phyloP scores from a whole-genome alignment of 2,797 vertebrate species.

The Sarcoramphus papa region DNA sequence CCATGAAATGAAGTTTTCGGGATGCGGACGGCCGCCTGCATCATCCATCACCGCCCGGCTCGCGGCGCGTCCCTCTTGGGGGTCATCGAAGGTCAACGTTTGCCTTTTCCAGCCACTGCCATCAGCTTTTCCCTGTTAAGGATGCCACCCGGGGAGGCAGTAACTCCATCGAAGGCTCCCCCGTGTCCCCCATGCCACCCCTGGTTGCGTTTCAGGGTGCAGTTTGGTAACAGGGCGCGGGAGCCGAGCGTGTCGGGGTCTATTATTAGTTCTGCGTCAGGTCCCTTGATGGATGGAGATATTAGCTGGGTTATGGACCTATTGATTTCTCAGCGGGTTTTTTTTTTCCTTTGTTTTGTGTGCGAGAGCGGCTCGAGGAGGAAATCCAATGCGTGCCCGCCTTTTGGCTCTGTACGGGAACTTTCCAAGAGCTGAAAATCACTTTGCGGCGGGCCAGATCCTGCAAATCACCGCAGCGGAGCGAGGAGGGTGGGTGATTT shows the following conservation, averaged over 20 bases:
- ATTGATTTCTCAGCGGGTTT: neutral
- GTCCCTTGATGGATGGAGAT: neutral
- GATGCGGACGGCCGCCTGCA: neutral
- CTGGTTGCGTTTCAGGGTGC: neutral
- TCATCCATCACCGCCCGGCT: slow-evolving; percentile 19
- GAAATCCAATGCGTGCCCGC: neutral
- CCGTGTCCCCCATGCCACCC: neutral
- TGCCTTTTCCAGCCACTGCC: neutral
- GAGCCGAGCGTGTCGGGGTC: neutral
- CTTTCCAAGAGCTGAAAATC: slow-evolving; percentile 3
- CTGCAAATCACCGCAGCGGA: neutral
- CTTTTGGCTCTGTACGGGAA: neutral
- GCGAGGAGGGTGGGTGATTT: neutral
- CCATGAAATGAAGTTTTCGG: slow-evolving; percentile 72
- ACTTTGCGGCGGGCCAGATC: neutral
- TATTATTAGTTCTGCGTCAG: neutral
- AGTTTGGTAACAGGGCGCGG: neutral
- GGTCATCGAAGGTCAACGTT: neutral
- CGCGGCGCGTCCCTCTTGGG: accelerated
- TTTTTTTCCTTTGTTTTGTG: neutral
- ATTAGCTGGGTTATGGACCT: neutral
- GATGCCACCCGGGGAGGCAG: neutral
- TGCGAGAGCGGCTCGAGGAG: neutral
- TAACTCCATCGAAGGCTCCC: accelerated
- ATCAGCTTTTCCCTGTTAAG: neutral